These are phyloP conservation scores for Eupithecia insigniata DNA, from an alignment of 2,888 invertebrate genomes.

Conservation along the genomic window DNA sequence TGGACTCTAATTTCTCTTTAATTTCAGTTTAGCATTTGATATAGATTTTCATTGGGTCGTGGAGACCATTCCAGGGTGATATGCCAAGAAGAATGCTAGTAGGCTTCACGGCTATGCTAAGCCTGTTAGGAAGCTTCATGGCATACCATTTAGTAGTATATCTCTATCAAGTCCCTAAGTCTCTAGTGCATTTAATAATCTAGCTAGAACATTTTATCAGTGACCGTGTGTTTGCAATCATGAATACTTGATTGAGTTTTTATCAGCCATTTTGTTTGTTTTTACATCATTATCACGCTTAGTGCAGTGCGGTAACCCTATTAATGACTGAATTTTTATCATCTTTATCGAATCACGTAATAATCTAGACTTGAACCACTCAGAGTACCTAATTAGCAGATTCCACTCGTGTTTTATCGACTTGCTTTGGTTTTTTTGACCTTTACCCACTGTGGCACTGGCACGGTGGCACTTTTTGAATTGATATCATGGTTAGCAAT, in stretches of 20 bases:
- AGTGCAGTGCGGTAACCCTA: conserved; percentile 1
- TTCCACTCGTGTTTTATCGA: conserved; percentile 4
- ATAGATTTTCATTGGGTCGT: background rate
- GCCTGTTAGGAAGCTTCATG: background rate
- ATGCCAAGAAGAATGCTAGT: background rate
- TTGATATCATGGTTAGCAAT: background rate
- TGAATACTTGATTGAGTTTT: conserved; percentile 3
- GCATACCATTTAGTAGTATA: background rate
- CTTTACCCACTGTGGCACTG: no score
- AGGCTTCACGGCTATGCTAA: no score
- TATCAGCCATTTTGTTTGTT: conserved; percentile 5
- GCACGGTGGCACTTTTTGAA: no score
- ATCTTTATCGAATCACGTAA: conserved; percentile 1
- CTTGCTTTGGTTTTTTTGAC: no score
- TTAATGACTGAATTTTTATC: conserved; percentile 9
- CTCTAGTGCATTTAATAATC: background rate
- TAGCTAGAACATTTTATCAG: background rate
- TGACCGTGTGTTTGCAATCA: background rate
- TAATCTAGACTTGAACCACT: conserved; percentile 8
- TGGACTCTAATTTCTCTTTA: no score
- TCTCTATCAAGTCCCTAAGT: background rate
- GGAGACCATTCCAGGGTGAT: background rate
- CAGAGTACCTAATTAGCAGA: background rate
- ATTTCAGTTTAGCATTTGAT: no score
- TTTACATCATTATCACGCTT: background rate